These are phyloP conservation scores for Pseudonaja textilis DNA, from an alignment of 2,113 vertebrate species.

Conservation along the genomic window DNA sequence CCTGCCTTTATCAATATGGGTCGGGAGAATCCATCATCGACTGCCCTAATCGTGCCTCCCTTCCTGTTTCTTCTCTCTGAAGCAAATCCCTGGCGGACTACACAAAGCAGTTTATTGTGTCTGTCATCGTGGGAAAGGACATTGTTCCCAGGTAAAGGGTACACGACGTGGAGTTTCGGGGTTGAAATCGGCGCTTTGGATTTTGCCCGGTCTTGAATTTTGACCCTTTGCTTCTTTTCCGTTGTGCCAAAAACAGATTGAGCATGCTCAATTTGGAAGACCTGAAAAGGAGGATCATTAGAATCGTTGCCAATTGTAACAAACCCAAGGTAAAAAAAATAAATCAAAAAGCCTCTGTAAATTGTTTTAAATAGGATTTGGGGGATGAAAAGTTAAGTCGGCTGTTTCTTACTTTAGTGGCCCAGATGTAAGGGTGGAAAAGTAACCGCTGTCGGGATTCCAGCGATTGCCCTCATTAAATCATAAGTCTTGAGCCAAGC, in stretches of 20 bases:
- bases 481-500: too few species aligned
- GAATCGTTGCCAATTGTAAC: slow-evolving; percentile 90
- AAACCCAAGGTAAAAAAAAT: slow-evolving; percentile 84
- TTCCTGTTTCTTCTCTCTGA: neutral
- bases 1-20: neutral
- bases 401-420: neutral
- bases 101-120: slow-evolving; percentile 88
- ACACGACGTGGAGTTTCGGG: neutral
- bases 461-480: too few species aligned
- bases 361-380: neutral
- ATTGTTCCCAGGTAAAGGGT: slow-evolving; percentile 87
- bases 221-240: neutral
- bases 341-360: neutral
- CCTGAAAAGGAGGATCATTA: slow-evolving; percentile 85
- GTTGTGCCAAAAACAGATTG: slow-evolving; percentile 71
- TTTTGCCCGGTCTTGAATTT: neutral
- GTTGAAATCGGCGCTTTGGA: neutral
- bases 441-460: too few species aligned
- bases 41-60: neutral
- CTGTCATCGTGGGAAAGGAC: slow-evolving; percentile 90
- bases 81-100: slow-evolving; percentile 92
- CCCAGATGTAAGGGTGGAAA: too few species aligned
- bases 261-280: slow-evolving; percentile 96
- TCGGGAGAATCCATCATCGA: accelerated
- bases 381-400: neutral